phyloP scores from a whole-genome alignment of 2,113 vertebrate species.

The Eurypyga helias region DNA sequence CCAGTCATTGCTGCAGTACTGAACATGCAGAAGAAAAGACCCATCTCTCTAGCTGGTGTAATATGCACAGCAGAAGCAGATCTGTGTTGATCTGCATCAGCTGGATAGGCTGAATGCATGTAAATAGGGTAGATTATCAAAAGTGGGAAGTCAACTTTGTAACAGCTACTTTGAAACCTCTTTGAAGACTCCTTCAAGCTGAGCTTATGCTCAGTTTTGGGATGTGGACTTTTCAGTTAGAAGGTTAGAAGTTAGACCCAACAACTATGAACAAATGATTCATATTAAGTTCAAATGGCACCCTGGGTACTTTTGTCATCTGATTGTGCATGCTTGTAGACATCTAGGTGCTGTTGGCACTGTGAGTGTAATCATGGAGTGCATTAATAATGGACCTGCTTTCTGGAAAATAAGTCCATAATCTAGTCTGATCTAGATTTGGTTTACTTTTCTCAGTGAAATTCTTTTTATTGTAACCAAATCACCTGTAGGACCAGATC shows the following conservation, averaged over 20 bases:
- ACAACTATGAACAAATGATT: not conserved
- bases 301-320: not conserved
- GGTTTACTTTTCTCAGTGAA: not conserved
- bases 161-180: not conserved
- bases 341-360: not conserved
- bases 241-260: not conserved
- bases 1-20: not conserved
- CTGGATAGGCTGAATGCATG: not conserved
- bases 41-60: not conserved
- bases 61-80: not conserved
- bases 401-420: not conserved
- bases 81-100: not conserved
- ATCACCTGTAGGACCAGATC: not conserved
- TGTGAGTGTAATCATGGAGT: not conserved
- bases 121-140: not conserved
- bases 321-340: not conserved
- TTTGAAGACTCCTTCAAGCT: not conserved
- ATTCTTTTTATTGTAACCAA: not conserved
- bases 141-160: not conserved
- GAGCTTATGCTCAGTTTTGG: not conserved
- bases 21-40: not conserved
- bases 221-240: not conserved
- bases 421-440: not conserved
- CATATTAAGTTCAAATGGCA: not conserved
- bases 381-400: not conserved